A percentile compares a stretch with the other conserved stretches of the same genome.
These are phyloP conservation scores for Acrossocheilus fasciatus DNA, from an alignment of 2,797 vertebrate genomes.

Conservation along the genomic window DNA sequence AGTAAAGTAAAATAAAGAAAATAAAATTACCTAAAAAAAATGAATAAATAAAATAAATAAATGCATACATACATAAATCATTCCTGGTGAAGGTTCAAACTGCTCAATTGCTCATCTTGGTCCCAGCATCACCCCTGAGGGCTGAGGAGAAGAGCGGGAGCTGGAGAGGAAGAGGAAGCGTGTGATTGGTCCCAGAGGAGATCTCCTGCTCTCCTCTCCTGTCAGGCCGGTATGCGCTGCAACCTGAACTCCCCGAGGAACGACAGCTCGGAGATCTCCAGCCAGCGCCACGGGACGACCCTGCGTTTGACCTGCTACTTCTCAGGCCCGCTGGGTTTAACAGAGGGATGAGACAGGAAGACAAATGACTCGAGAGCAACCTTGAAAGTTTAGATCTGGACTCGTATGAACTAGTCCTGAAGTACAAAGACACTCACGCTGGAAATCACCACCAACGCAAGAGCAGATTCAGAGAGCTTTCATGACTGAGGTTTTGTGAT, in stretches of 20 bases:
- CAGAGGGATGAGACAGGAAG: slow-evolving; percentile 38
- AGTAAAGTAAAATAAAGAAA: neutral
- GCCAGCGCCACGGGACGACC: slow-evolving; percentile 57
- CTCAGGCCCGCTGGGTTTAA: slow-evolving; percentile 2
- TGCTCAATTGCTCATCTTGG: neutral
- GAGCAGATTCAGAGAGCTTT: neutral
- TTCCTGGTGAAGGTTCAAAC: neutral
- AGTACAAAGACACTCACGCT: neutral
- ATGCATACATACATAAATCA: neutral
- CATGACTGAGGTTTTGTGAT: neutral
- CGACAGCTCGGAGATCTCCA: slow-evolving; percentile 68
- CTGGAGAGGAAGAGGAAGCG: slow-evolving; percentile 59
- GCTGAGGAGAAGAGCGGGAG: neutral
- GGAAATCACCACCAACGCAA: neutral
- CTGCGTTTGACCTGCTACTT: slow-evolving; percentile 29
- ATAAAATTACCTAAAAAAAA: neutral
- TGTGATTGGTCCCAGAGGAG: slow-evolving; percentile 77
- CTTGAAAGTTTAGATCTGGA: neutral
- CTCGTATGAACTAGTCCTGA: neutral
- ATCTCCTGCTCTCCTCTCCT: slow-evolving; percentile 74
- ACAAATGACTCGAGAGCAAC: slow-evolving; percentile 4
- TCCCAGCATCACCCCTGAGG: neutral
- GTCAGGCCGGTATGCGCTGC: slow-evolving; percentile 76
- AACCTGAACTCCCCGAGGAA: slow-evolving; percentile 73
- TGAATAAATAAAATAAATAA: neutral